Evolutionary conservation across 2,113 vertebrate genomes (phyloP).

Genomic region (Seriola dumerili): DNA sequence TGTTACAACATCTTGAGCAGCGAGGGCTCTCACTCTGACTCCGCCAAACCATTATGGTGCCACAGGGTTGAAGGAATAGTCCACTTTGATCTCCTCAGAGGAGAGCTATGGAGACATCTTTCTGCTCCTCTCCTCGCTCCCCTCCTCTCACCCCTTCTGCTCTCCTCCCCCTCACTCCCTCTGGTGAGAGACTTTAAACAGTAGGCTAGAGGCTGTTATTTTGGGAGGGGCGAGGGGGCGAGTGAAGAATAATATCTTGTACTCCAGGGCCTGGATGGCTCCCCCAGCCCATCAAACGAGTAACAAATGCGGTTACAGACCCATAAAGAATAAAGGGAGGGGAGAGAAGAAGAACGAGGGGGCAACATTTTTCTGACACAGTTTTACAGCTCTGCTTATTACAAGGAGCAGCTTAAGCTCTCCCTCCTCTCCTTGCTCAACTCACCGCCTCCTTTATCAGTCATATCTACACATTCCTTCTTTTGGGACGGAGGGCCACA

Average conservation of each 20-base stretch:
- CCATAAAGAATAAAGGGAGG: constrained; percentile 85
- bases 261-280: constrained; percentile 82
- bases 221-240: constrained; percentile 78
- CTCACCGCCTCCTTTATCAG: constrained; percentile 71
- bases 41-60: constrained; percentile 71
- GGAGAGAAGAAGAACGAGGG: constrained; percentile 80
- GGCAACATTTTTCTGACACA: constrained; percentile 84
- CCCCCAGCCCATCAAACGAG: constrained; percentile 85
- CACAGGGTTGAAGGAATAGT: constrained; percentile 75
- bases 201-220: constrained; percentile 85
- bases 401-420: constrained; percentile 77
- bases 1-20: constrained; percentile 76
- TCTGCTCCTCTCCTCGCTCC: constrained; percentile 59
- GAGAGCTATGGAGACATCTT: constrained; percentile 79
- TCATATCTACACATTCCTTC: constrained; percentile 76
- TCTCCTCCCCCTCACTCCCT: constrained; percentile 75
- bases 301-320: constrained; percentile 84
- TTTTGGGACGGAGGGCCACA: constrained; percentile 50
- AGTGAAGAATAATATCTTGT: constrained; percentile 85
- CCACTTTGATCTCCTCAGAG: constrained; percentile 85
- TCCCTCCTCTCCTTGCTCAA: constrained; percentile 55
- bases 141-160: constrained; percentile 53
- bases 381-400: constrained; percentile 82
- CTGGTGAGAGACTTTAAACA: constrained; percentile 85
- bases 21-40: constrained; percentile 78